Percentiles rank a stretch among this genome's conserved stretches.
Conservation (phyloP, 2,888 invertebrate species). For the Tenthredo notha region DNA sequence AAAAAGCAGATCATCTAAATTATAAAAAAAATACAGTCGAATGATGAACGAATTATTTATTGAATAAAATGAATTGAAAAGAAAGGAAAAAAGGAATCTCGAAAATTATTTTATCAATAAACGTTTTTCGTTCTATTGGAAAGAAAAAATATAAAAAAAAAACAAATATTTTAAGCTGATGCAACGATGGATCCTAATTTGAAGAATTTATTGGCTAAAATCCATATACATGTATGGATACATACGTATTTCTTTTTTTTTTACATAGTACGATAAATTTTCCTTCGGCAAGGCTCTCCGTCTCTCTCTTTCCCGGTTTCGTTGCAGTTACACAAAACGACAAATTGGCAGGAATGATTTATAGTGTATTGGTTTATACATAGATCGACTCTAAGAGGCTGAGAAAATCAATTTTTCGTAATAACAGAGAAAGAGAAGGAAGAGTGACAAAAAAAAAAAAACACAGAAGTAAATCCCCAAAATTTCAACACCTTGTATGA, state of each 20-base stretch:
- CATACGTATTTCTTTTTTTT: background rate
- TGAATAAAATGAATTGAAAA: too few relatives aligned
- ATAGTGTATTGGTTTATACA: background rate
- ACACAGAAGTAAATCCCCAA: background rate
- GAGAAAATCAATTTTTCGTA: background rate
- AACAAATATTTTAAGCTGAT: background rate
- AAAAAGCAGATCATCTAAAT: too few relatives aligned
- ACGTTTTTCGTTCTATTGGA: background rate
- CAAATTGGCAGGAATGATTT: constrained; percentile 18
- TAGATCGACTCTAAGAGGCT: background rate
- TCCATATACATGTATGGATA: background rate
- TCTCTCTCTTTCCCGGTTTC: background rate
- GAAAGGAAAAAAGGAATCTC: background rate
- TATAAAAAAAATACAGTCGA: too few relatives aligned
- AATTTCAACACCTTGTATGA: background rate
- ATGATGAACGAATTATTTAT: background rate
- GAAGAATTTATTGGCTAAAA: background rate
- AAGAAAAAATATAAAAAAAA: background rate
- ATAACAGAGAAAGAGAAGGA: background rate
- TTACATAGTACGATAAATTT: constrained; percentile 1
- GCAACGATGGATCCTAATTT: background rate
- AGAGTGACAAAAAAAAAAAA: background rate
- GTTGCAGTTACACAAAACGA: background rate
- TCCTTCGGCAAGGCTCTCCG: background rate
- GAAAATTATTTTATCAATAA: background rate